Evolutionary conservation across 1,140 invertebrate genomes (phyloP).

Genomic region (Acromyrmex echinatior): DNA sequence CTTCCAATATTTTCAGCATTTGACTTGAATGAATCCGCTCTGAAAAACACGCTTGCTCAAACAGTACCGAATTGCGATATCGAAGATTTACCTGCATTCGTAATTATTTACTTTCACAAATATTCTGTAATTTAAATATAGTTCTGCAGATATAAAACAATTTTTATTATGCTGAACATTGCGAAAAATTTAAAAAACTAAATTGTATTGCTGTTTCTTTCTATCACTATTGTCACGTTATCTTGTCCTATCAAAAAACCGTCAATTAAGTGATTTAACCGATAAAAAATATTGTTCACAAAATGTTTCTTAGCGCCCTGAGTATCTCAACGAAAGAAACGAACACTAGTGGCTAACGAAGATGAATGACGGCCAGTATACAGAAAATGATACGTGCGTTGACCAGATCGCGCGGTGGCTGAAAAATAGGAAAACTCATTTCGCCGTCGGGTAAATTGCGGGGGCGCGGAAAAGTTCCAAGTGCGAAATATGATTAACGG

Average conservation of each 20-base stretch:
- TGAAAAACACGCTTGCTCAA: not conserved
- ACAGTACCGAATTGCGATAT: not conserved
- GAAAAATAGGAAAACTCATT: slow-evolving; percentile 73
- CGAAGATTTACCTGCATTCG: not conserved
- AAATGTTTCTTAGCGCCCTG: not conserved
- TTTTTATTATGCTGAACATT: not conserved
- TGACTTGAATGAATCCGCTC: not conserved
- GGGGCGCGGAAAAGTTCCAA: slow-evolving; percentile 65
- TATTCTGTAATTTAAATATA: not conserved
- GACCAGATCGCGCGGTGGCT: slow-evolving; percentile 37
- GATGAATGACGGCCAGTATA: slow-evolving; percentile 74
- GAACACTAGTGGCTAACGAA: slow-evolving; percentile 60
- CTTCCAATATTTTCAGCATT: not conserved
- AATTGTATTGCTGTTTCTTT: not conserved
- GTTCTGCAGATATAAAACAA: slow-evolving; percentile 6
- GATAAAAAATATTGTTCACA: not conserved
- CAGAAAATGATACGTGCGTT: slow-evolving; percentile 62
- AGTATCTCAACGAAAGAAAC: not conserved
- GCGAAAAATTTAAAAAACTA: not conserved
- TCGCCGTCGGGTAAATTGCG: slow-evolving; percentile 66
- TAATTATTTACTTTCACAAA: slow-evolving; percentile 35
- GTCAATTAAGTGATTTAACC: not conserved
- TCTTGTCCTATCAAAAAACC: not conserved
- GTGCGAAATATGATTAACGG: slow-evolving; percentile 75
- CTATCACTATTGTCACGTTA: not conserved